These are phyloP conservation scores for Troides aeacus DNA, from an alignment of 2,888 invertebrate species.

Conservation along the genomic window DNA sequence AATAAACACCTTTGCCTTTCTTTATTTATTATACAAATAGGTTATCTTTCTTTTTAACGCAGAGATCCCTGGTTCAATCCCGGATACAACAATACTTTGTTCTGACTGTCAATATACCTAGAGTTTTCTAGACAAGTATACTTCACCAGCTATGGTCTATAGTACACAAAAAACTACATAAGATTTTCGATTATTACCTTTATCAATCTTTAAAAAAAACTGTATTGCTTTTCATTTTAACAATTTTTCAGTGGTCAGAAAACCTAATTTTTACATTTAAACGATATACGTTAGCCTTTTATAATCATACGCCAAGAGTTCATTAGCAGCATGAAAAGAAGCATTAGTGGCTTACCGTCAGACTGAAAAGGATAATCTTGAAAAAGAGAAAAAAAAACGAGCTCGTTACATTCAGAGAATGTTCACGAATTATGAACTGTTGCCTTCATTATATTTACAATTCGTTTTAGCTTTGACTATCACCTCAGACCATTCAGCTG, in stretches of 20 bases:
- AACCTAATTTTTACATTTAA: slow-evolving; percentile 17
- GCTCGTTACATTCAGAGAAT: slow-evolving; percentile 3
- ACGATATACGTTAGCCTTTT: slow-evolving; percentile 11
- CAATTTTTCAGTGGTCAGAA: not conserved
- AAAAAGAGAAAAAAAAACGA: slow-evolving; percentile 17
- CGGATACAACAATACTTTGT: too few species aligned
- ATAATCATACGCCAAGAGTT: slow-evolving; percentile 24
- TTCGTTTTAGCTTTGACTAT: not conserved
- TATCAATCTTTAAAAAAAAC: too few species aligned
- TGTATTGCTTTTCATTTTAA: too few species aligned
- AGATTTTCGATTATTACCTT: too few species aligned
- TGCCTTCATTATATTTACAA: slow-evolving; percentile 5
- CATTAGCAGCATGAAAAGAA: slow-evolving; percentile 31
- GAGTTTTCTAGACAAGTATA: too few species aligned
- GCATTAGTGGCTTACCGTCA: slow-evolving; percentile 30
- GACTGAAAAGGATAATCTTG: slow-evolving; percentile 31
- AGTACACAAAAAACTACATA: too few species aligned
- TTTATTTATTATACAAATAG: too few species aligned
- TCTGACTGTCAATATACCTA: too few species aligned
- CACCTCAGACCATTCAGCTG: not conserved
- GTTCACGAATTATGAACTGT: slow-evolving; percentile 16
- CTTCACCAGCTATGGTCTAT: too few species aligned
- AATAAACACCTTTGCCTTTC: too few species aligned
- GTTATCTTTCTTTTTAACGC: too few species aligned
- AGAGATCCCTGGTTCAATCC: too few species aligned